phyloP scores from a whole-genome alignment of 1,140 invertebrate species.

The Zaprionus taronus region DNA sequence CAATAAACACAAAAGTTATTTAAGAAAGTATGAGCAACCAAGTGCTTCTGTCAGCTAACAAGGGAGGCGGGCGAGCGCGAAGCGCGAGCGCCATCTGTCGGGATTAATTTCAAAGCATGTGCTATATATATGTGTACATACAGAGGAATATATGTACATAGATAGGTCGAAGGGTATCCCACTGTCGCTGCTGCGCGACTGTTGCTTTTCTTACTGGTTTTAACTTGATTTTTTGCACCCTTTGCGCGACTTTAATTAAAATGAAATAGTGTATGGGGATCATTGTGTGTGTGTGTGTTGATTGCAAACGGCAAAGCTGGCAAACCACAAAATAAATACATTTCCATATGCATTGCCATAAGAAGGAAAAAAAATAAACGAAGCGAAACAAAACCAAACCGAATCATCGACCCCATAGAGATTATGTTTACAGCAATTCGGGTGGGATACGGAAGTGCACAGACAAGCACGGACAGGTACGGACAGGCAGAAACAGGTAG shows the following conservation, averaged over 20 bases:
- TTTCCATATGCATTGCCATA: conserved; percentile 40
- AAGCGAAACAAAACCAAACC: conserved; percentile 11
- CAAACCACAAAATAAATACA: conserved; percentile 74
- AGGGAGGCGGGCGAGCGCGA: too few relatives aligned
- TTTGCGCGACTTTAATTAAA: conserved; percentile 71
- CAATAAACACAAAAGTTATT: too few relatives aligned
- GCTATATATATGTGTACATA: too few relatives aligned
- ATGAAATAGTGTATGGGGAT: conserved; percentile 30
- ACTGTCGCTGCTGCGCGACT: too few relatives aligned
- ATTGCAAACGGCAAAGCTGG: conserved; percentile 41
- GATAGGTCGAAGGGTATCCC: too few relatives aligned
- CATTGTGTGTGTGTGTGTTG: conserved; percentile 14
- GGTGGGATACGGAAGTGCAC: background rate
- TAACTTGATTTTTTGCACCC: conserved; percentile 6
- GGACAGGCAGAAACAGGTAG: conserved; percentile 4
- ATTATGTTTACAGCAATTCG: conserved; percentile 60
- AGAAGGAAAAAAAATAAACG: conserved; percentile 22
- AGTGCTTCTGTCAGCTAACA: too few relatives aligned
- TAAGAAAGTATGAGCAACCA: too few relatives aligned
- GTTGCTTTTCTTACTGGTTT: too few relatives aligned
- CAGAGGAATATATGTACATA: too few relatives aligned
- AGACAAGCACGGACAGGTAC: conserved; percentile 11
- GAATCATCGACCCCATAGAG: conserved; percentile 29
- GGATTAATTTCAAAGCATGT: too few relatives aligned
- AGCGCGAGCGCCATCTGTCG: too few relatives aligned